Percentiles rank a stretch among this genome's conserved stretches.
These are phyloP conservation scores for Drosophila kohkoa DNA, from an alignment of 1,140 invertebrate genomes.

Conservation along the genomic window DNA sequence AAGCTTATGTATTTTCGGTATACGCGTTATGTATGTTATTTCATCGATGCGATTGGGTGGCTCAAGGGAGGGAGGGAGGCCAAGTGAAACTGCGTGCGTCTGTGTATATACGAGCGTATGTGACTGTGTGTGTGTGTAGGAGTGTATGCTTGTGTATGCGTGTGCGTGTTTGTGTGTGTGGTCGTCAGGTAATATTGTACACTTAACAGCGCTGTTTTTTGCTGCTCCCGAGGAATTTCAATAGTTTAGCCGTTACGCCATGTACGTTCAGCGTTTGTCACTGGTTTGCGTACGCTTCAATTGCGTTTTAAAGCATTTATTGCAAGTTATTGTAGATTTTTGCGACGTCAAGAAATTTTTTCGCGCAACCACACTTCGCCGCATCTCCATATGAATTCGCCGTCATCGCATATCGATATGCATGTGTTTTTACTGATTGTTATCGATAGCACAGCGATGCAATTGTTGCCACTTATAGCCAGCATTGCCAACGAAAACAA, in stretches of 20 bases:
- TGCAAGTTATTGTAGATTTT: slow-evolving; percentile 56
- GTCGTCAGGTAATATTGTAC: slow-evolving; percentile 47
- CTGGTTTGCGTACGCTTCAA: slow-evolving; percentile 51
- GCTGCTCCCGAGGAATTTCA: slow-evolving; percentile 49
- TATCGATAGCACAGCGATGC: slow-evolving; percentile 26
- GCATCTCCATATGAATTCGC: slow-evolving; percentile 52
- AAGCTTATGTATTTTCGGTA: slow-evolving; percentile 74
- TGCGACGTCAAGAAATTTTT: slow-evolving; percentile 71
- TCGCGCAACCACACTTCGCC: slow-evolving; percentile 55
- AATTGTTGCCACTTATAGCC: slow-evolving; percentile 10
- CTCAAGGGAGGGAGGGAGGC: slow-evolving; percentile 4
- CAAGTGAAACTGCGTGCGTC: slow-evolving; percentile 32
- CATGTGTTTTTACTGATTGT: background rate
- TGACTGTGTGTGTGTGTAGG: slow-evolving; percentile 36
- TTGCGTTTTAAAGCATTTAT: slow-evolving; percentile 69
- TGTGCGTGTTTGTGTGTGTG: slow-evolving; percentile 34
- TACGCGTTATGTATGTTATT: slow-evolving; percentile 79
- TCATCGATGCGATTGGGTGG: slow-evolving; percentile 54
- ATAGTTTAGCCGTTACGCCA: slow-evolving; percentile 52
- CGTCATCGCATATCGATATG: slow-evolving; percentile 32
- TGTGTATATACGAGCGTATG: slow-evolving; percentile 40
- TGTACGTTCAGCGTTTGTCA: slow-evolving; percentile 58
- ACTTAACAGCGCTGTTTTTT: slow-evolving; percentile 46
- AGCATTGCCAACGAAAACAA: slow-evolving; percentile 10
- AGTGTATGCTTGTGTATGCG: slow-evolving; percentile 31